Evolutionary conservation across 2,888 invertebrate species (phyloP).

Genomic region (Theodoxus fluviatilis): DNA sequence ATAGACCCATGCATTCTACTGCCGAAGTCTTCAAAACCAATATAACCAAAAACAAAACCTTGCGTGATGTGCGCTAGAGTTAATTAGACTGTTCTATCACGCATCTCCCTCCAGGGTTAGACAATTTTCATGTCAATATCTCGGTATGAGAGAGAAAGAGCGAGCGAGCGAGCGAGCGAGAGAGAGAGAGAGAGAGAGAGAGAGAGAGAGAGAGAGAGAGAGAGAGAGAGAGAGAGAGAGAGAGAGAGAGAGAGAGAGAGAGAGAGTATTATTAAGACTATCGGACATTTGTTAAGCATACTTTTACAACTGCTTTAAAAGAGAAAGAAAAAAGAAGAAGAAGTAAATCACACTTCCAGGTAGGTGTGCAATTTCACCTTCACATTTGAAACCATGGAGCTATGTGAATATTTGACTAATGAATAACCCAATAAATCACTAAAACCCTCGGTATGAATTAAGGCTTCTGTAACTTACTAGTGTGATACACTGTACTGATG

Average conservation of each 20-base stretch:
- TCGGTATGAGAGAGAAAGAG: not conserved
- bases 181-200: not conserved
- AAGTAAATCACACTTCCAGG: not conserved
- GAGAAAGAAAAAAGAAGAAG: not conserved
- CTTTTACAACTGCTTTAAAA: not conserved
- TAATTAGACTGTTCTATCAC: too few relatives aligned
- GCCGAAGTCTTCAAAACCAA: too few relatives aligned
- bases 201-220: not conserved
- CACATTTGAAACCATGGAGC: not conserved
- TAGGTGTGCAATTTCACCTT: not conserved
- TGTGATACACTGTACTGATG: too few relatives aligned
- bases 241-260: slow-evolving; percentile 16
- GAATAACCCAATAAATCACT: too few relatives aligned
- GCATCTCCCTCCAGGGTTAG: too few relatives aligned
- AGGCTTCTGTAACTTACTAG: too few relatives aligned
- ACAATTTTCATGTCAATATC: not conserved
- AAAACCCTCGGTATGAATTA: too few relatives aligned
- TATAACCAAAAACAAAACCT: too few relatives aligned
- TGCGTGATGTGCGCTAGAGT: too few relatives aligned
- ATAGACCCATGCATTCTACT: too few relatives aligned
- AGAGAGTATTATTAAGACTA: not conserved
- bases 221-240: slow-evolving; percentile 6
- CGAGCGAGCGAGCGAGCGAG: not conserved
- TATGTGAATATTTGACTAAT: too few relatives aligned
- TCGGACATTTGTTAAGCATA: not conserved